Conservation (phyloP, 2,113 vertebrate genomes). For the Rhagologus leucostigma region DNA sequence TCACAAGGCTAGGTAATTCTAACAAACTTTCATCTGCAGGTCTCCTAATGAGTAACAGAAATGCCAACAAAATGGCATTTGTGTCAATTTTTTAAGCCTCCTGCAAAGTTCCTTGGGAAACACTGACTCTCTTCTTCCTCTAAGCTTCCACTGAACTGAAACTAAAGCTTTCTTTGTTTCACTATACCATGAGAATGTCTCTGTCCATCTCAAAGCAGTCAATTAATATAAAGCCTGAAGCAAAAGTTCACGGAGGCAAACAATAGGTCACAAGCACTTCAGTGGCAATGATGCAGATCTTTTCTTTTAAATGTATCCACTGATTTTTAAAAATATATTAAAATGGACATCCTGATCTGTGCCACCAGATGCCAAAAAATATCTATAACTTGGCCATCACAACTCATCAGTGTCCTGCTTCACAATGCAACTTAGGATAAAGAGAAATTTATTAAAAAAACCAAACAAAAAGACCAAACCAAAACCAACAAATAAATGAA, state of each 20-base stretch:
- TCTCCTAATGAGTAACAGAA: constrained; percentile 34
- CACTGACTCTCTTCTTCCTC: background rate
- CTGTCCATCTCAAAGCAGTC: background rate
- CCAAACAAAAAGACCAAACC: background rate
- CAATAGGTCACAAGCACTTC: background rate
- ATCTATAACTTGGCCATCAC: background rate
- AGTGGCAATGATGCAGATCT: background rate
- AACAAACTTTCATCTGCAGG: background rate
- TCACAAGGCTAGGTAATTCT: background rate
- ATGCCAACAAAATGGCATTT: background rate
- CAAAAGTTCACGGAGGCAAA: background rate
- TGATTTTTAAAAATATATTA: background rate
- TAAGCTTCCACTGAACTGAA: constrained; percentile 8
- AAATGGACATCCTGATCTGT: background rate
- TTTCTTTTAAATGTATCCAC: background rate
- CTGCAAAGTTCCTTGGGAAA: constrained; percentile 26
- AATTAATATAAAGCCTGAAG: constrained; percentile 1
- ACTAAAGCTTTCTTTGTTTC: constrained; percentile 1
- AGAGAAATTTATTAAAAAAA: background rate
- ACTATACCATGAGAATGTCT: background rate
- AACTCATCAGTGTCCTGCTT: background rate
- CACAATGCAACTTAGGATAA: background rate
- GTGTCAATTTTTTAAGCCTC: constrained; percentile 13
- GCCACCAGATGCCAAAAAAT: background rate
- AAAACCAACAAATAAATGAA: background rate